phyloP scores from a whole-genome alignment of 2,113 vertebrate genomes.

The Gracilinanus agilis region DNA sequence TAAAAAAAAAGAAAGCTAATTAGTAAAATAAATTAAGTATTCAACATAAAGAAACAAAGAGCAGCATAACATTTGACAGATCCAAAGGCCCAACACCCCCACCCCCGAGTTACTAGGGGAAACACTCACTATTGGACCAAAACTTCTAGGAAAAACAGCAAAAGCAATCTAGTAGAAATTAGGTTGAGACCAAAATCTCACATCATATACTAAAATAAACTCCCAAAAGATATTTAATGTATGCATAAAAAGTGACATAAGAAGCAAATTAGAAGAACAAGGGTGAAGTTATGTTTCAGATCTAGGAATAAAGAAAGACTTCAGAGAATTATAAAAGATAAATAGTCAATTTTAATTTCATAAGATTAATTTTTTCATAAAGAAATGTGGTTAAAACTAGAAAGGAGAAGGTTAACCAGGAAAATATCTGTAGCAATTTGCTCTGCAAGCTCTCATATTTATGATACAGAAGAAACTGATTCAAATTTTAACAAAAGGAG shows the following conservation, averaged over 20 bases:
- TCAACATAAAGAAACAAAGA: neutral
- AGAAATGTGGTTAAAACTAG: neutral
- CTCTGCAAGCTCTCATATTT: neutral
- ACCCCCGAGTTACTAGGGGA: no score
- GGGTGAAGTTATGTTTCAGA: neutral
- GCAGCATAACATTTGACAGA: no score
- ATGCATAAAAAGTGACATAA: neutral
- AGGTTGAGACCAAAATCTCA: neutral
- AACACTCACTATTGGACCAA: no score
- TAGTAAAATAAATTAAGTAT: neutral
- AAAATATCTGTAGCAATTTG: neutral
- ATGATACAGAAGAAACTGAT: neutral
- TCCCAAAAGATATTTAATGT: neutral
- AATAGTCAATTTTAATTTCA: no score
- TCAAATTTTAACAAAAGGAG: neutral
- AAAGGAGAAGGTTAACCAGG: neutral
- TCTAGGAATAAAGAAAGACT: neutral
- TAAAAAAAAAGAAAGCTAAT: neutral
- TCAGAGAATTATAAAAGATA: neutral
- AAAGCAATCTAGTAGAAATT: no score
- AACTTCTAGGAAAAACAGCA: no score
- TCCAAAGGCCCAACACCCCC: no score
- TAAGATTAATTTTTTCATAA: neutral
- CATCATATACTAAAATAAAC: neutral
- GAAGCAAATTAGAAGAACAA: neutral